Base-by-base conservation (phyloP, 2,797 vertebrate genomes). In the Fistularia commersonii region DNA sequence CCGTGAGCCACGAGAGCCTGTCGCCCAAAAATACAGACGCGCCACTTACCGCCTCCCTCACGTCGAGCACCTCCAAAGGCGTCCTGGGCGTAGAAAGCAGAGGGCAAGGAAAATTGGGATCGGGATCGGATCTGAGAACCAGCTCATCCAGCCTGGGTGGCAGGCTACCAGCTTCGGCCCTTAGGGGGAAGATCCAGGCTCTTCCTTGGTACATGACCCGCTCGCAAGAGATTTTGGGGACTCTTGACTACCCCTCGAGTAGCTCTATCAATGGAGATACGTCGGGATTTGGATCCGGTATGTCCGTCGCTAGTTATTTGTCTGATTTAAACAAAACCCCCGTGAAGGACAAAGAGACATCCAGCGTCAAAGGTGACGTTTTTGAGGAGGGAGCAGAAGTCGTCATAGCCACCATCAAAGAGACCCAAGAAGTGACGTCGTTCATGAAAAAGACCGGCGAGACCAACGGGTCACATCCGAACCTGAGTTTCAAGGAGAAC, bases 201-300 rank as follows among this genome's bases (percentile, higher is more conserved):
- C 77, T 92, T 51, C 91, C 91, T n/a, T 91, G 89, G 90, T 92
- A 92, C 75, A 91, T 92, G 84, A 92, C 91, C 15, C 85, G 90
- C 41, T 91, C 91, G 44, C 91, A 91, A 59, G 91, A 92, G 77
- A 91, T 90, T 67, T 77, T 92, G 36, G 88, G 89, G 53, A 90
- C 88, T 54, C 51, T 88, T 35, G 90, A 90, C 66, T 88, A 91
- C 67, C 86, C 87, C 6, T 87, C 84, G 9, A 83, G 72, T 0
- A 86, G 77, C 66, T 88, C 87, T 45, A 84, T 89, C 54, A 88
- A 88, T 45, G 85, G 85, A 7, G 84, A 88, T 59, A 88, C 87
- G 33, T 88, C 88, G 47, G 87, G 87, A 41, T 88, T 87, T 56
- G 87, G 88, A 35, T 89, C 88, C 6, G 87, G 86, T 58, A 78